Base-by-base conservation (phyloP, 2,113 vertebrate genomes). In the Columbina picui region DNA sequence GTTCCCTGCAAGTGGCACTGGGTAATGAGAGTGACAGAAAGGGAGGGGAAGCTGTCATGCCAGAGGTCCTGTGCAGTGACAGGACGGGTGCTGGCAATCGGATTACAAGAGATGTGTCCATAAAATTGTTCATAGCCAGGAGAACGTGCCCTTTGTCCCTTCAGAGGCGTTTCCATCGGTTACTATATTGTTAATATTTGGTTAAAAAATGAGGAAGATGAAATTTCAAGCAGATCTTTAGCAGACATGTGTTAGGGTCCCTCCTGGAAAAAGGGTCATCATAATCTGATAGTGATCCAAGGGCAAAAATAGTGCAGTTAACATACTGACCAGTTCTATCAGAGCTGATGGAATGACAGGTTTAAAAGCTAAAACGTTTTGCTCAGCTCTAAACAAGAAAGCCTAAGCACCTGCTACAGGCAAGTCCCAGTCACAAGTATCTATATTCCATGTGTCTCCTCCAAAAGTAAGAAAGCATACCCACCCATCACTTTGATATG, bases 361-460 rank as follows among this genome's bases (percentile, higher is more conserved):
- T 55, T 64, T 64, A 11, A 14, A 80, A 60, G n/a, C n/a, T 55
- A 55, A 26, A 34, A 45, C 30, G 19, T n/a, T 81, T 74, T 27
- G 7, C 64, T 56, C n/a, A 43, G 20, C 27, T 64, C 30, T 79
- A 38, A 63, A 32, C 12, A 34, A 52, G 22, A 78, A 82, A 52
- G 29, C 13, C 2, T 16, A 43, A 61, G n/a, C 4, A 59, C 2
- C 29, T 34, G 0, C 4, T 2, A 83, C 22, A 14, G n/a, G 1
- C 26, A 74, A 81, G 38, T 13, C 45, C 43, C 38, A 56, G 32
- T 4, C n/a, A 43, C 12, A 69, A 69, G 14, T 3, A 41, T 4
- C 32, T 30, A 49, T 5, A 43, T 30, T 25, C 41, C 10, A 5
- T 4, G 2, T 3, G 6, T 60, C 47, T 57, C 25, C 47, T 63